These are phyloP conservation scores for Mesoclemmys tuberculata DNA, from an alignment of 2,113 vertebrate genomes.

Conservation along the genomic window DNA sequence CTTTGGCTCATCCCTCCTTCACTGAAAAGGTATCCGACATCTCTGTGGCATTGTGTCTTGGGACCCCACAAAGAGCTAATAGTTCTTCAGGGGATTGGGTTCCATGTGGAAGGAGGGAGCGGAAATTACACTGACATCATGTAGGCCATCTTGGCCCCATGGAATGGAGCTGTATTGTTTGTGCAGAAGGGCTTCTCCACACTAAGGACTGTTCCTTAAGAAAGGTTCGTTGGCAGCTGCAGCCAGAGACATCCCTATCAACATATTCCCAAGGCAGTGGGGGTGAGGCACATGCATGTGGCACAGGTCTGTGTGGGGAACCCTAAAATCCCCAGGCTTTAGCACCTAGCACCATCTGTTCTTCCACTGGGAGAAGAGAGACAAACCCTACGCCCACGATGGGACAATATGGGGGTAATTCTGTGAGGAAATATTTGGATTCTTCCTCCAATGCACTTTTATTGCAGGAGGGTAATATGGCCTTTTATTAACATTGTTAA, in stretches of 20 bases:
- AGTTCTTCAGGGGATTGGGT: neutral
- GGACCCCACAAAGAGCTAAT: neutral
- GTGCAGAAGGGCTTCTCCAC: accelerated
- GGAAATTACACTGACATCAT: neutral
- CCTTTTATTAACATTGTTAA: neutral
- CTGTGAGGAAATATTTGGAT: neutral
- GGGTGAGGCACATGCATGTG: neutral
- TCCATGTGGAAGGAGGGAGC: neutral
- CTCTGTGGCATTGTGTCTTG: neutral
- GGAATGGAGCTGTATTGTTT: neutral
- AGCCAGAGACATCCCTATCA: accelerated
- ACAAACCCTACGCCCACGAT: accelerated
- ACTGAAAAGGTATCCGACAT: neutral
- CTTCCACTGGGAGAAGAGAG: neutral
- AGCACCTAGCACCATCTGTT: neutral
- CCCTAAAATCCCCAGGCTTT: neutral
- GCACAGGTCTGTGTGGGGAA: neutral
- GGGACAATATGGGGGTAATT: neutral
- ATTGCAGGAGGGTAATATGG: neutral
- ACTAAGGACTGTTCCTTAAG: neutral
- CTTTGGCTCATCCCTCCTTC: neutral
- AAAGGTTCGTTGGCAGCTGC: neutral
- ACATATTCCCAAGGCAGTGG: neutral
- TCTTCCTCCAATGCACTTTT: neutral
- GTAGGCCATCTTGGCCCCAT: neutral